phyloP scores from a whole-genome alignment of 2,797 vertebrate species.

The Helostoma temminkii region DNA sequence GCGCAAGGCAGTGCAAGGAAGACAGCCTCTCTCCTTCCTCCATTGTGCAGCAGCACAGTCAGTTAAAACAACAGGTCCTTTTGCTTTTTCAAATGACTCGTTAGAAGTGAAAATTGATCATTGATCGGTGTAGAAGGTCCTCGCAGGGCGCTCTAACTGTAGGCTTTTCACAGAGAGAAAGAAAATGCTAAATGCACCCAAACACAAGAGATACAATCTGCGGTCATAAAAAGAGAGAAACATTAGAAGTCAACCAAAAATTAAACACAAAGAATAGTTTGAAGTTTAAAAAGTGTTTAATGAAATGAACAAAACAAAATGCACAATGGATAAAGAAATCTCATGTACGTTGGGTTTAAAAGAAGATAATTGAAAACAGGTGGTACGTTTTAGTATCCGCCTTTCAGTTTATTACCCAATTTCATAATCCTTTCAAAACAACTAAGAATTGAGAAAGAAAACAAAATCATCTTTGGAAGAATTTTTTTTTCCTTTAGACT shows the following conservation, averaged over 20 bases:
- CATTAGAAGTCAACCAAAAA: slow-evolving; percentile 71
- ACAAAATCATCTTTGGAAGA: no score
- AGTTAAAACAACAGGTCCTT: slow-evolving; percentile 80
- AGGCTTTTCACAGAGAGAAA: slow-evolving; percentile 74
- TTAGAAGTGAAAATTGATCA: slow-evolving; percentile 75
- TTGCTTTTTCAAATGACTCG: slow-evolving; percentile 76
- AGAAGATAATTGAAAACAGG: slow-evolving; percentile 51
- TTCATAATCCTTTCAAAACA: no score
- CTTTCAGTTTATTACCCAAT: slow-evolving; percentile 68
- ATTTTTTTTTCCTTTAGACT: slow-evolving; percentile 82
- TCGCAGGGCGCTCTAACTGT: slow-evolving; percentile 68
- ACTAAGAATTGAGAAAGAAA: no score
- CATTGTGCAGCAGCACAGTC: slow-evolving; percentile 68
- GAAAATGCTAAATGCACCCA: slow-evolving; percentile 83
- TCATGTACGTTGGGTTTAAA: slow-evolving; percentile 66
- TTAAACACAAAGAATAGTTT: slow-evolving; percentile 66
- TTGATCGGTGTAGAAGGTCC: slow-evolving; percentile 74
- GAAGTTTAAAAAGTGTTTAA: slow-evolving; percentile 75
- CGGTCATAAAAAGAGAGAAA: slow-evolving; percentile 81
- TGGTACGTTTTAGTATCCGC: slow-evolving; percentile 57
- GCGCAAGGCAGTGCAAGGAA: slow-evolving; percentile 4
- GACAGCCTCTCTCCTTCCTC: slow-evolving; percentile 34
- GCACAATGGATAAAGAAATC: slow-evolving; percentile 71
- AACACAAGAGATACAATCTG: slow-evolving; percentile 88
- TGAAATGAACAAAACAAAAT: slow-evolving; percentile 65